Evolutionary conservation across 2,113 vertebrate species (phyloP).

Genomic region (Coryphaenoides rupestris): DNA sequence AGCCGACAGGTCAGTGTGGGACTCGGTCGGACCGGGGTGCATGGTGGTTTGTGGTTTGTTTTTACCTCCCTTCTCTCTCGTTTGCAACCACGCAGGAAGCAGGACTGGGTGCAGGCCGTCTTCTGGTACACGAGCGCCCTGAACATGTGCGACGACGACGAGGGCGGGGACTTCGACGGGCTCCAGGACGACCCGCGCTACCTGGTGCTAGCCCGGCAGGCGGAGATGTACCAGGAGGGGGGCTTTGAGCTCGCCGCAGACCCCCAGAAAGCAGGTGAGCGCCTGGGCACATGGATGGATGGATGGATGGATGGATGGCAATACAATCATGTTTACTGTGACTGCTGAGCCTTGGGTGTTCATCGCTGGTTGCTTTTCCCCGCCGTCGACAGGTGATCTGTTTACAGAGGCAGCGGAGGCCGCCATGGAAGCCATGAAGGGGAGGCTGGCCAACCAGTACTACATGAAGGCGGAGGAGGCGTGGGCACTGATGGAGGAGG

Average conservation of each 20-base stretch:
- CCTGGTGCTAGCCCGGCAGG: slow-evolving; percentile 85
- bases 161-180: slow-evolving; percentile 92
- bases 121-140: slow-evolving; percentile 83
- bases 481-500: slow-evolving; percentile 87
- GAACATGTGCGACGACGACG: slow-evolving; percentile 88
- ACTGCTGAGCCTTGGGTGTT: no score
- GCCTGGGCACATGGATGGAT: neutral
- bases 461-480: slow-evolving; percentile 95
- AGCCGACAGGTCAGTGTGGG: slow-evolving; percentile 73
- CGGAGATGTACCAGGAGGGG: slow-evolving; percentile 84
- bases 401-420: slow-evolving; percentile 93
- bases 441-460: slow-evolving; percentile 89
- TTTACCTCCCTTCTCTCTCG: no score
- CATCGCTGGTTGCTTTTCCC: neutral
- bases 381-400: slow-evolving; percentile 87
- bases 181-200: slow-evolving; percentile 88
- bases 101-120: slow-evolving; percentile 84
- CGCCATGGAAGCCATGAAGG: slow-evolving; percentile 94
- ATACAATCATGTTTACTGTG: neutral
- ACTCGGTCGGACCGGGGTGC: neutral
- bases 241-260: slow-evolving; percentile 76
- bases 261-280: slow-evolving; percentile 84
- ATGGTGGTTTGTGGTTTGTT: no score
- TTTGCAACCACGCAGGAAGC: slow-evolving; percentile 63
- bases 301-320: neutral